These are phyloP conservation scores for Flexamia atlantica DNA, from an alignment of 2,888 invertebrate genomes.

Conservation along the genomic window DNA sequence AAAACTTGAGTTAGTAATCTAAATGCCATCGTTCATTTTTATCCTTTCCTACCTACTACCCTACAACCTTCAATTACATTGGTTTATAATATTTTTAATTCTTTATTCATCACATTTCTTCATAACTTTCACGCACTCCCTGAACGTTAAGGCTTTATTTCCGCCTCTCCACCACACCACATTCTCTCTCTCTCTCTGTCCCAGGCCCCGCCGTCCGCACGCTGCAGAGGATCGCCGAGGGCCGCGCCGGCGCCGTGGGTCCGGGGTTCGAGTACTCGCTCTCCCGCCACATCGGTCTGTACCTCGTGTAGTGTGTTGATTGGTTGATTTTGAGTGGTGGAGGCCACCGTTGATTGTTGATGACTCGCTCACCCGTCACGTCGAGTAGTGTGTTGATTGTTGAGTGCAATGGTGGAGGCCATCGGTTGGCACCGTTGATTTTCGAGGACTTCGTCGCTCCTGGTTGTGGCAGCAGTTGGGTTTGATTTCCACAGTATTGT, in stretches of 20 bases:
- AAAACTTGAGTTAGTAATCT: too few species aligned
- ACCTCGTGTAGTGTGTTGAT: neutral
- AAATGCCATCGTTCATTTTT: too few species aligned
- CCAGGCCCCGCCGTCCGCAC: slow-evolving; percentile 39
- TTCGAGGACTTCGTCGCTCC: too few species aligned
- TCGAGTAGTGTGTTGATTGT: neutral
- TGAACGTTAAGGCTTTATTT: too few species aligned
- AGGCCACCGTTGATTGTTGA: slow-evolving; percentile 7
- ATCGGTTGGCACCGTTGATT: neutral
- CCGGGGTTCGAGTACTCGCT: slow-evolving; percentile 30
- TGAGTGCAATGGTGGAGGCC: too few species aligned
- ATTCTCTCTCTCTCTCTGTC: neutral
- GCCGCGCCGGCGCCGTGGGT: slow-evolving; percentile 5
- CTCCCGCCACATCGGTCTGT: slow-evolving; percentile 39
- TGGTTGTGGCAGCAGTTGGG: too few species aligned
- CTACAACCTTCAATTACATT: too few species aligned
- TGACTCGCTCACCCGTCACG: neutral
- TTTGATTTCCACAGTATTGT: too few species aligned
- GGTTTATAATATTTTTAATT: too few species aligned
- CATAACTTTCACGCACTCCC: too few species aligned
- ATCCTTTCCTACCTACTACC: too few species aligned
- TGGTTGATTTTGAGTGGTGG: slow-evolving; percentile 29
- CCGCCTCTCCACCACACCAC: neutral
- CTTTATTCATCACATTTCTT: too few species aligned
- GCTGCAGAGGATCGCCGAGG: slow-evolving; percentile 38